Percentiles rank a stretch among this genome's conserved stretches.
phyloP scores from a whole-genome alignment of 2,113 vertebrate species.

The Podiceps cristatus region DNA sequence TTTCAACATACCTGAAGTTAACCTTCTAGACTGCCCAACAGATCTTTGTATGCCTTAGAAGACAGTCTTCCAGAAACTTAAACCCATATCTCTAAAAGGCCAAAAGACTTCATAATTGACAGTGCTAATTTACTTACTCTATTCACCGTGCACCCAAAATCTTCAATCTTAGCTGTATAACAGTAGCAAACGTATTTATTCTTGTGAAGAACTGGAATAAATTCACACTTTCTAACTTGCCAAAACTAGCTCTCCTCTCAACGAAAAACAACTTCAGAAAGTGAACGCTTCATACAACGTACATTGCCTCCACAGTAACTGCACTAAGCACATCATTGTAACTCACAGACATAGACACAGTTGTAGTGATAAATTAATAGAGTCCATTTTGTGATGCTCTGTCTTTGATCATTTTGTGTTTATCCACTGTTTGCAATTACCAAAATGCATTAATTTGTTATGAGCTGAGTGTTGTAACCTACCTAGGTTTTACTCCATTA shows the following conservation, averaged over 20 bases:
- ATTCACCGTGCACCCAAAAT: background rate
- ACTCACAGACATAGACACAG: background rate
- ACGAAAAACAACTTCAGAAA: background rate
- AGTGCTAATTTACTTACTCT: background rate
- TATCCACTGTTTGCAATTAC: background rate
- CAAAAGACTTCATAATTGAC: background rate
- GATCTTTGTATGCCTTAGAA: background rate
- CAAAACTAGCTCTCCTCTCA: background rate
- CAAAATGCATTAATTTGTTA: background rate
- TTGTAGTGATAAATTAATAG: background rate
- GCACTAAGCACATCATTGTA: background rate
- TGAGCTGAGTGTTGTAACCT: background rate
- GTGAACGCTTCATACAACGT: background rate
- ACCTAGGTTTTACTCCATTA: background rate
- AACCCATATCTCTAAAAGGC: background rate
- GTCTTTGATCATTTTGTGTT: background rate
- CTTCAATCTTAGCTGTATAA: background rate
- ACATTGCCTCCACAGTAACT: background rate
- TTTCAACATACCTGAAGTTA: background rate
- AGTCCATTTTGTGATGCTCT: background rate
- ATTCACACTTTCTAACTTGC: background rate
- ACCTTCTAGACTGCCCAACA: background rate
- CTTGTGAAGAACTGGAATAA: background rate
- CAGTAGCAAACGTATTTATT: background rate
- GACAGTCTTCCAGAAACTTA: background rate